Evolutionary conservation across 2,888 invertebrate genomes (phyloP), one percentile per base, ranked within the genome.

Genomic region (Heteromurus nitidus): DNA sequence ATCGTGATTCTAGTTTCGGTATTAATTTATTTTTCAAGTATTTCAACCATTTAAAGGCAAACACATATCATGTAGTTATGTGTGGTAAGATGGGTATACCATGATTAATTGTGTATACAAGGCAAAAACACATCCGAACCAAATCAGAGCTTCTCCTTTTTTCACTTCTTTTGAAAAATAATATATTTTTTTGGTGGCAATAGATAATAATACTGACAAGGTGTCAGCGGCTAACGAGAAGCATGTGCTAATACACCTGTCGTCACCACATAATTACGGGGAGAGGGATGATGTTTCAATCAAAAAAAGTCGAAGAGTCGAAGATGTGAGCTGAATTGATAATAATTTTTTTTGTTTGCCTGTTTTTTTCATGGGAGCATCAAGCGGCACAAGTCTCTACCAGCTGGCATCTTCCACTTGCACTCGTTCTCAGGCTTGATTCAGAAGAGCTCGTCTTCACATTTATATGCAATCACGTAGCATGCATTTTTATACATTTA

Each of bases 241-340:
- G 55, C 67, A 68, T 67, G 67, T 68, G 76, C 76, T 68, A 76
- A 76, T 73, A 55, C 67, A 69, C 79, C 73, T 80, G 80, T 80
- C 80, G 22, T 73, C 74, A 80, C 68, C 74, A 74, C 80, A 80
- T 82, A 83, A 85, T 85, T 83, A 85, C 69, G 64, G 50, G 42
- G 31, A 50, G 65, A 50, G 42, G 58, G 79, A 82, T 83, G 80
- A 83, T 84, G 81, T 85, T 84, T 85, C 84, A 85, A 85, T 85
- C 84, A 85, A 85, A 83, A 77, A 62, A 72, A 73, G 72, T 55
- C 20, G 47, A 36, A 60, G 73, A 73, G 73, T 67, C 22, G 55
- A 47, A 20, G 74, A 82, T 84, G 82, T 85, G 85, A 85, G 82
- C 72, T 77, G 85, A 84, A 85, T 85, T 73, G 24, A 64, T 85